Base-by-base conservation (phyloP, 2,797 vertebrate genomes). In the Scolopax bukidnonensis region DNA sequence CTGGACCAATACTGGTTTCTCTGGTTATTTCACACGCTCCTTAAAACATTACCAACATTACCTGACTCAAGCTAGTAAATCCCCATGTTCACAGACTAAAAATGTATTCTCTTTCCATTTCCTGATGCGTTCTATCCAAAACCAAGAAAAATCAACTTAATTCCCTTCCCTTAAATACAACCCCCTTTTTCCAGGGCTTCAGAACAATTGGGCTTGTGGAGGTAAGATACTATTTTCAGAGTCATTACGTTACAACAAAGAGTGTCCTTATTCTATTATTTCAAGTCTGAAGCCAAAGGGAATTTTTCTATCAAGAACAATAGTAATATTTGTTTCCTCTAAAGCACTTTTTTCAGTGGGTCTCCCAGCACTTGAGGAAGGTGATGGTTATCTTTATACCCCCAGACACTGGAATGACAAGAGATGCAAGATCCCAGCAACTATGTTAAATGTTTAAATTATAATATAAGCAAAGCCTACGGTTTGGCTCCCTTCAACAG, bases 331-430 rank as follows among this genome's bases (percentile, higher is more conserved):
- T 74, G 71, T 50, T 63, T 41, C 64, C 59, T 71, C 32, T 51
- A 18, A 59, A 83, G 56, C 36, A 13, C 10, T 32, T 24, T 51
- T 23, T 27, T 16, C 11, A 33, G 17, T 20, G 40, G 28, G 60
- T 73, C 89, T 51, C 47, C 15, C 3, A 84, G 84, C 43, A 54
- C 43, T 61, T 5, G 30, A 51, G 36, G 57, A 50, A 89, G 70
- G 33, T 33, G 74, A 16, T 64, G n/a, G 48, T 77, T 87, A 83
- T 12, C 68, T 82, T 24, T 47, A 59, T 41, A 36, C 4, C 63
- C 77, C 38, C 50, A 82, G 79, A 93, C 61, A 47, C 71, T 43
- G 38, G 80, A 93, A 81, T 38, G 84, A 78, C 69, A 75, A 74
- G 88, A 80, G 77, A 23, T 41, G n/a, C 92, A 70, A 65, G 90